Base-by-base conservation (phyloP, 1,140 invertebrate species). In the Diorhabda elongata region DNA sequence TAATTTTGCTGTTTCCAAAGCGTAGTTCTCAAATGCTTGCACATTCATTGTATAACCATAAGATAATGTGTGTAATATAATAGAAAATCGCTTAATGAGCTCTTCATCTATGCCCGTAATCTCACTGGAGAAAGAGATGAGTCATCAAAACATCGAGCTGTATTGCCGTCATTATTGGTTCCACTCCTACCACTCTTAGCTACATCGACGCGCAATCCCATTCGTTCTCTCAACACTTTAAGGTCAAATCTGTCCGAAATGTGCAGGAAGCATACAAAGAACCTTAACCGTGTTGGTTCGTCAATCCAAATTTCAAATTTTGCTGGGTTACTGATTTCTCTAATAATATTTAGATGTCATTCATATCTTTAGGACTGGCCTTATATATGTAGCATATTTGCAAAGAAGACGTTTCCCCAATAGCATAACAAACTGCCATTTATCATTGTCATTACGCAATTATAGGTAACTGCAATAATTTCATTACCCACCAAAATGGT, bases 401-500 rank as follows among this genome's bases (percentile, higher is more conserved):
- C 8, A 70, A 69, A n/a, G 73, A 76, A 45, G 66, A 71, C 69
- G 56, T 79, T 44, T 69, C 67, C 5, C 70, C 75, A 3, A 76
- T 67, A 3, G 73, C 74, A 73, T 80, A 76, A 43, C 78, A 81
- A 3, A 83, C 79, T 83, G 8, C 76, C 80, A 69, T 84, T 81
- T 7, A 84, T 74, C 79, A 83, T 82, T 42, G 80, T 82, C 26
- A 81, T 57, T 9, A 9, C 47, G 9, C 5, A 9, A 1, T 2
- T 52, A 9, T 52, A 52, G 5, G 47, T 6, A 52, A 52, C 47
- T 5, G 5, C 9, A 52, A 52, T 52, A 52, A 26, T 26, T 26
- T 26, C 26, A 26, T 26, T 26, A 26, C 26, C 26, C 1, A 26
- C 0, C 26, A 26, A 26, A 26, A 1, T 26, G 26, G 26, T 26